These are phyloP conservation scores for Helicoverpa zea DNA, from an alignment of 1,140 invertebrate genomes.

Conservation along the genomic window DNA sequence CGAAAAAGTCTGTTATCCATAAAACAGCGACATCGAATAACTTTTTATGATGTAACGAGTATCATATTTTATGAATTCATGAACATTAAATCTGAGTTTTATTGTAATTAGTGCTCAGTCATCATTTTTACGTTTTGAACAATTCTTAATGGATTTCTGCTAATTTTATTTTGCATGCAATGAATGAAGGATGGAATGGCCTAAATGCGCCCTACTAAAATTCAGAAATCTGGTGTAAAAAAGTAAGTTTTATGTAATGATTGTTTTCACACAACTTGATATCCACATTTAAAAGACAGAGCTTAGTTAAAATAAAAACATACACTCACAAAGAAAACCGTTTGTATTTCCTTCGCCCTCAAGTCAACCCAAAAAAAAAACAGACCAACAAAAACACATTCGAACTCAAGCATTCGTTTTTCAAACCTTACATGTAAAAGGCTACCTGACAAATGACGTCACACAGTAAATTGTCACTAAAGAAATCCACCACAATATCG, in stretches of 20 bases:
- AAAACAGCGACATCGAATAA: constrained; percentile 48
- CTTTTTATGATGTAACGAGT: constrained; percentile 34
- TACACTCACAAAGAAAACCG: too few species aligned
- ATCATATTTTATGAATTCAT: constrained; percentile 30
- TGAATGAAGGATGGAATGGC: too few species aligned
- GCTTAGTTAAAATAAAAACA: too few species aligned
- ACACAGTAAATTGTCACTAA: constrained; percentile 55
- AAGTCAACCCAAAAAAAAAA: neutral
- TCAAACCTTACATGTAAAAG: constrained; percentile 36
- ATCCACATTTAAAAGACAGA: too few species aligned
- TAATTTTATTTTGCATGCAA: too few species aligned
- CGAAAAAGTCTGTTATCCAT: constrained; percentile 37
- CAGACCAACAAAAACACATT: too few species aligned
- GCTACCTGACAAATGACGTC: constrained; percentile 18
- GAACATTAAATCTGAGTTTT: constrained; percentile 5
- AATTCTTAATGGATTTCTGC: neutral
- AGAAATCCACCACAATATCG: constrained; percentile 59
- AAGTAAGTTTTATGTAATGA: too few species aligned
- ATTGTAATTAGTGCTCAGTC: constrained; percentile 13
- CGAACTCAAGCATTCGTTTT: constrained; percentile 12
- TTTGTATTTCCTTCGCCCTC: too few species aligned
- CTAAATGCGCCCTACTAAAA: too few species aligned
- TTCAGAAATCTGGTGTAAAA: too few species aligned
- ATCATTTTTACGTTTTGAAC: neutral
- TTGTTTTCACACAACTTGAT: too few species aligned